Percentiles rank a stretch among this genome's conserved stretches.
These are phyloP conservation scores for Gryllus bimaculatus DNA, from an alignment of 1,140 invertebrate genomes.

Conservation along the genomic window DNA sequence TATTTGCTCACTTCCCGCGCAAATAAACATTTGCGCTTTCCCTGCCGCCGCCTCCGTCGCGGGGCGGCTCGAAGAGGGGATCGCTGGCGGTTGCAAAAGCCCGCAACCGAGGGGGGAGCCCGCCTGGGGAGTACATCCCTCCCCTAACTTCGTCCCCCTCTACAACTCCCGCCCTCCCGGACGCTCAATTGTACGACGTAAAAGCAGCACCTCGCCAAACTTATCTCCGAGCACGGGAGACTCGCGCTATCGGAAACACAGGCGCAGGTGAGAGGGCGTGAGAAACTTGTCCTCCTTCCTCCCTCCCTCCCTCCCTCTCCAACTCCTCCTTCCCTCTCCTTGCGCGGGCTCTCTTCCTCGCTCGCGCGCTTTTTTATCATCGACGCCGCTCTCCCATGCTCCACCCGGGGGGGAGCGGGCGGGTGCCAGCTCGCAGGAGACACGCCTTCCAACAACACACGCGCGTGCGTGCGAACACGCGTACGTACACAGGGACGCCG, in stretches of 20 bases:
- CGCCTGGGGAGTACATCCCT: background rate
- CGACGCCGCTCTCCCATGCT: too few species aligned
- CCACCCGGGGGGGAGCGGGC: background rate
- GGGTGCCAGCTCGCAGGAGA: background rate
- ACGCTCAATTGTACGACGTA: background rate
- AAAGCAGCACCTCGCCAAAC: background rate
- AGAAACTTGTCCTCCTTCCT: background rate
- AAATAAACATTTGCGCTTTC: background rate
- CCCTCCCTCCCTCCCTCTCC: too few species aligned
- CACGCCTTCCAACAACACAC: background rate
- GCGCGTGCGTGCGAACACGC: background rate
- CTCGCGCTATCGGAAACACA: background rate
- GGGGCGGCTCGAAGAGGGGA: background rate
- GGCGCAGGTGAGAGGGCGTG: background rate
- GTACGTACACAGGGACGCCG: background rate
- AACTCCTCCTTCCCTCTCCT: too few species aligned
- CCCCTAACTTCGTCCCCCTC: background rate
- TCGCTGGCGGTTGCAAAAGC: too few species aligned
- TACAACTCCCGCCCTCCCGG: background rate
- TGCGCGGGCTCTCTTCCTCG: too few species aligned
- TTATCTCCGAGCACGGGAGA: background rate
- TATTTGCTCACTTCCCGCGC: background rate
- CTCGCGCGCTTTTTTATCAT: too few species aligned
- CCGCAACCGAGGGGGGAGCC: too few species aligned
- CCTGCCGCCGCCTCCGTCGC: too few species aligned